These are phyloP conservation scores for Rhadinocentrus ornatus DNA, from an alignment of 2,797 vertebrate species.

Conservation along the genomic window DNA sequence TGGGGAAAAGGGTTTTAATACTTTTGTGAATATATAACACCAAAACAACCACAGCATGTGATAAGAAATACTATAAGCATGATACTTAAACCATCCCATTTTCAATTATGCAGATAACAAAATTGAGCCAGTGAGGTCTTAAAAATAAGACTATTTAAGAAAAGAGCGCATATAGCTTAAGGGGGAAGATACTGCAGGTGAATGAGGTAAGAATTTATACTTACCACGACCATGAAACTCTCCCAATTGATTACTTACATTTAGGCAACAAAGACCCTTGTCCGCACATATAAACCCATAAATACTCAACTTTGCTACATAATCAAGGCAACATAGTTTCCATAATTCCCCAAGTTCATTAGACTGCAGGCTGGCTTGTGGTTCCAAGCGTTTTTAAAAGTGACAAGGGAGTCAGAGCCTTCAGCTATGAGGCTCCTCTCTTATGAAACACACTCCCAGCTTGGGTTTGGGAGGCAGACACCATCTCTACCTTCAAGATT, in stretches of 20 bases:
- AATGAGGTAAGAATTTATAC: neutral
- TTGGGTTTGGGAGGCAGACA: neutral
- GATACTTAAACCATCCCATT: neutral
- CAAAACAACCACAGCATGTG: neutral
- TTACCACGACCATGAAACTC: neutral
- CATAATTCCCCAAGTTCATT: neutral
- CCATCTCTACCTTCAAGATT: neutral
- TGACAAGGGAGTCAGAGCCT: neutral
- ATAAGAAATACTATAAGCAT: neutral
- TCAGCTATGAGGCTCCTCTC: neutral
- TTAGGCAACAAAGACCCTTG: neutral
- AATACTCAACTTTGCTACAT: neutral
- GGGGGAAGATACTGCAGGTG: neutral
- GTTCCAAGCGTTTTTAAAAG: neutral
- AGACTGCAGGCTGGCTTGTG: neutral
- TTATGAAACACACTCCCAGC: neutral
- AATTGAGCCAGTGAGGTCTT: neutral
- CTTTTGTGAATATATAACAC: neutral
- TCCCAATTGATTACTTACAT: neutral
- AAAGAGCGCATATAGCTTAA: neutral
- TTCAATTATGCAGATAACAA: neutral
- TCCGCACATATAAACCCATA: neutral
- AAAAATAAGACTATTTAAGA: neutral
- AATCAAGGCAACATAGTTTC: neutral
- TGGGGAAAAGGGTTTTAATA: neutral